A percentile compares a stretch with the other conserved stretches of the same genome.
phyloP scores from a whole-genome alignment of 1,140 invertebrate genomes.

The Antheraea pernyi region DNA sequence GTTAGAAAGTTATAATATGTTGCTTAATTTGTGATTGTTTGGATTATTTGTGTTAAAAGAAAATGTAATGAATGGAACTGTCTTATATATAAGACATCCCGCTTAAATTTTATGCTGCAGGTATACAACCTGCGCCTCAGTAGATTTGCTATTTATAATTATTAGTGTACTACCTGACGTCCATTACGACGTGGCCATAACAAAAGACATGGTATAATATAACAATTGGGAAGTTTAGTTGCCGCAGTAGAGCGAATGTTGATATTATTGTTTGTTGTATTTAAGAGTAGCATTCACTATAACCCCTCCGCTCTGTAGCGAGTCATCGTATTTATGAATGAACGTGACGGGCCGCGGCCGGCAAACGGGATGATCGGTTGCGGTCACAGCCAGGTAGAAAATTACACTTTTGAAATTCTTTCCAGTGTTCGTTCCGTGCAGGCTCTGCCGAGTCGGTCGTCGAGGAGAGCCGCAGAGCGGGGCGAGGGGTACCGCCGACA shows the following conservation, averaged over 20 bases:
- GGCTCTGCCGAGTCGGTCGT: conserved; percentile 58
- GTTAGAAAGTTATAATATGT: too few relatives aligned
- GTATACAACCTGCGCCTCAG: conserved; percentile 45
- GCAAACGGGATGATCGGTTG: conserved; percentile 54
- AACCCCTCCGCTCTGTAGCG: conserved; percentile 31
- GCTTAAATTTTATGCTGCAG: conserved; percentile 45
- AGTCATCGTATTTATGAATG: conserved; percentile 74
- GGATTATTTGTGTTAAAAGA: too few relatives aligned
- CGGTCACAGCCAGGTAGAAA: conserved; percentile 73
- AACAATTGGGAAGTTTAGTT: conserved; percentile 59
- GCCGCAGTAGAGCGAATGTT: conserved; percentile 33
- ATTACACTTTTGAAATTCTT: conserved; percentile 76
- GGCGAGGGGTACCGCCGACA: conserved; percentile 52
- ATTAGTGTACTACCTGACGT: conserved; percentile 7
- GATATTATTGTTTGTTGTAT: conserved; percentile 53
- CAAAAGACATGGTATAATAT: conserved; percentile 59
- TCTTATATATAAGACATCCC: conserved; percentile 57
- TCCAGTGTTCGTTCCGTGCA: conserved; percentile 56
- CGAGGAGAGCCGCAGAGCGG: conserved; percentile 70
- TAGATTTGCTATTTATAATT: conserved; percentile 57
- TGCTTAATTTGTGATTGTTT: too few relatives aligned
- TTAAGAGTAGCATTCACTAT: conserved; percentile 43
- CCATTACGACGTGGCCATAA: conserved; percentile 28
- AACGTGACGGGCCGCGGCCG: conserved; percentile 57
- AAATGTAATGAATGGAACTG: background rate